Conservation (phyloP, 1,140 invertebrate species). For the Streblospio benedicti region DNA sequence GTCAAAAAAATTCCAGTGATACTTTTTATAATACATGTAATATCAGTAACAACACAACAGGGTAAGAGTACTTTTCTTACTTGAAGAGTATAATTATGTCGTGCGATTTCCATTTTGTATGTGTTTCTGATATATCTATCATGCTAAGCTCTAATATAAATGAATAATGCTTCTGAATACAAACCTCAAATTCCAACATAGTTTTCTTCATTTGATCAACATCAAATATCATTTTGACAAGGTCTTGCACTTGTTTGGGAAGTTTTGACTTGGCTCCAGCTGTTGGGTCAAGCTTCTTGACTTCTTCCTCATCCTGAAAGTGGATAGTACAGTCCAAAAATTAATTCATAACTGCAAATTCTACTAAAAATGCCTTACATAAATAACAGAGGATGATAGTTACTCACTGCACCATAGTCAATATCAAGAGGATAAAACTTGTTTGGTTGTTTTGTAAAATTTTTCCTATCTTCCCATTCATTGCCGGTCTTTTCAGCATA, state of each 20-base stretch:
- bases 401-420: constrained; percentile 59
- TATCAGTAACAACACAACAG: too few relatives aligned
- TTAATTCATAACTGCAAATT: not conserved
- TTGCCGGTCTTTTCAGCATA: constrained; percentile 85
- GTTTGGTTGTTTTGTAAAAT: constrained; percentile 73
- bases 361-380: not conserved
- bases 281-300: constrained; percentile 33
- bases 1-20: not conserved
- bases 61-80: too few relatives aligned
- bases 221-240: constrained; percentile 84
- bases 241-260: constrained; percentile 65
- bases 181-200: constrained; percentile 84
- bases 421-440: constrained; percentile 82
- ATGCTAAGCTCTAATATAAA: too few relatives aligned
- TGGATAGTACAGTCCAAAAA: constrained; percentile 12
- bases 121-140: too few relatives aligned
- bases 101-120: too few relatives aligned
- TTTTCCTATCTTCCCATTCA: constrained; percentile 57
- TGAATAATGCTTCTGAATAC: too few relatives aligned
- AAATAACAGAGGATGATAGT: not conserved
- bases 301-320: constrained; percentile 44
- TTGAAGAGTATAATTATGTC: too few relatives aligned
- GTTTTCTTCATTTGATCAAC: constrained; percentile 82
- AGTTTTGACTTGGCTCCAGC: constrained; percentile 58
- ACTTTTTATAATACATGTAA: not conserved